Percentiles rank a stretch among this genome's conserved stretches.
Evolutionary conservation across 2,113 vertebrate species (phyloP).

Genomic region (Xenopus laevis): DNA sequence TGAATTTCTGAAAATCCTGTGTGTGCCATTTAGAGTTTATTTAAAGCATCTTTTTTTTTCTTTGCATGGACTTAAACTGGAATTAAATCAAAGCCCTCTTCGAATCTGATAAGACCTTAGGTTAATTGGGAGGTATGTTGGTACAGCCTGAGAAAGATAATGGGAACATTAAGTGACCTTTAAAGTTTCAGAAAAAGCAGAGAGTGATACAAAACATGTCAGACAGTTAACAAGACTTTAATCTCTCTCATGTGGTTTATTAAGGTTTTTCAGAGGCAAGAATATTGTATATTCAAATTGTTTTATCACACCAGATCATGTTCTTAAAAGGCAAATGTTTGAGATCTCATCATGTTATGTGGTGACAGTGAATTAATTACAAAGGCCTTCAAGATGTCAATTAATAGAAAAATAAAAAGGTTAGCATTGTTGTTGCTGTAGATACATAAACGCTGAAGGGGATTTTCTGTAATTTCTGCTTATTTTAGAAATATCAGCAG

Average conservation of each 20-base stretch:
- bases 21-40: too few species aligned
- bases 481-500: too few species aligned
- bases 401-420: conserved; percentile 25
- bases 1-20: too few species aligned
- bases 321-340: conserved; percentile 35
- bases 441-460: neutral
- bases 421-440: conserved; percentile 14
- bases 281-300: conserved; percentile 39
- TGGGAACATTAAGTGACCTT: conserved; percentile 41
- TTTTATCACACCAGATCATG: conserved; percentile 34
- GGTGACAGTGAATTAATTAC: conserved; percentile 23
- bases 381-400: conserved; percentile 24
- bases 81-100: conserved; percentile 29
- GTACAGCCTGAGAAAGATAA: conserved; percentile 32
- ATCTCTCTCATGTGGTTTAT: conserved; percentile 28
- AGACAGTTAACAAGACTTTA: conserved; percentile 39
- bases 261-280: conserved; percentile 27
- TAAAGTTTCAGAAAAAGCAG: conserved; percentile 35
- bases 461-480: too few species aligned
- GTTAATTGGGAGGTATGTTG: conserved; percentile 41
- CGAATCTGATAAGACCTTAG: conserved; percentile 38
- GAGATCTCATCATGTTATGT: conserved; percentile 18
- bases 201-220: conserved; percentile 38
- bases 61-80: conserved; percentile 13
- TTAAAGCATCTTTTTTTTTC: too few species aligned